Conservation (phyloP, 92 coral and sea anemone species). For the Umimayanthus chanpuru region DNA sequence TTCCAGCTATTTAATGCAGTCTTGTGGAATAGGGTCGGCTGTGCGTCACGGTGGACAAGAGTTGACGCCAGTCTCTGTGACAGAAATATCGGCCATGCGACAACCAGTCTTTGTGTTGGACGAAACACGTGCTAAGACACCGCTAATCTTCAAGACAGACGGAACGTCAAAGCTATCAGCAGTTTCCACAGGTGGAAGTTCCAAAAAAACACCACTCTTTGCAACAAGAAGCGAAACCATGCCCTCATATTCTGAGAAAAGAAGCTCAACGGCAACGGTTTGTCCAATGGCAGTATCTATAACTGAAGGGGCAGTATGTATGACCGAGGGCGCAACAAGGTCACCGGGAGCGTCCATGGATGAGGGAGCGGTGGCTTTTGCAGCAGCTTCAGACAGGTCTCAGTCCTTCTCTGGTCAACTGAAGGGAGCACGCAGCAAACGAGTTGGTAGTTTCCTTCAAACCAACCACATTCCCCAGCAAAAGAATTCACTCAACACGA, state of each 20-base stretch:
- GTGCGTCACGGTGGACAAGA: not conserved
- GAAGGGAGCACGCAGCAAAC: not conserved
- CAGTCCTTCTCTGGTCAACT: not conserved
- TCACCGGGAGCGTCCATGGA: not conserved
- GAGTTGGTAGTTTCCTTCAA: not conserved
- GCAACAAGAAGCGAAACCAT: not conserved
- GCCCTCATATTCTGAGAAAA: not conserved
- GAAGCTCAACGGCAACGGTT: not conserved
- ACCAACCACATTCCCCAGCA: not conserved
- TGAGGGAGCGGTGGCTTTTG: not conserved
- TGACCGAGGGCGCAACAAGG: not conserved
- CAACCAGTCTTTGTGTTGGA: not conserved
- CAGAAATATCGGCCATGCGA: no score
- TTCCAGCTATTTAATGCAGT: not conserved
- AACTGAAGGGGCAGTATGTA: not conserved
- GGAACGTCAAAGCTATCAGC: not conserved
- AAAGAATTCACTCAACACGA: not conserved
- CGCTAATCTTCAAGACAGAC: not conserved
- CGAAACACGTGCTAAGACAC: not conserved
- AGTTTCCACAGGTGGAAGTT: not conserved
- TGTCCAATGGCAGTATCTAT: not conserved
- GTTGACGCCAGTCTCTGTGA: conserved; percentile 5
- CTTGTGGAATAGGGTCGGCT: conserved; percentile 10
- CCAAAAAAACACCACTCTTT: not conserved
- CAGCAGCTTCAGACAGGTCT: not conserved